Conservation (phyloP, 2,113 vertebrate species). For the Abramis brama region DNA sequence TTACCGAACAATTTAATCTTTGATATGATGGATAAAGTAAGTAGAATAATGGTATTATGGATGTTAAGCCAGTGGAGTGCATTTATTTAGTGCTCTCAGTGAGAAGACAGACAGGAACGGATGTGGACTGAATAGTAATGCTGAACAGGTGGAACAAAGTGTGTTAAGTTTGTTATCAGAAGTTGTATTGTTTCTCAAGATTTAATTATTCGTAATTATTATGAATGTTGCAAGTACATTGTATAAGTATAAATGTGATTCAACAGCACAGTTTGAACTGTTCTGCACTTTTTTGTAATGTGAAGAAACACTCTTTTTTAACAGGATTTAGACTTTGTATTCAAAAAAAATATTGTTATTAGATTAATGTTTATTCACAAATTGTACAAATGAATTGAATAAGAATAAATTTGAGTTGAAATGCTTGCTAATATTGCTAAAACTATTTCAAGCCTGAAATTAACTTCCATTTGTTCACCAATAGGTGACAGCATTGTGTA, state of each 20-base stretch:
- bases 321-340: background rate
- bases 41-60: background rate
- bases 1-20: background rate
- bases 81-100: background rate
- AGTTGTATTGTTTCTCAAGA: background rate
- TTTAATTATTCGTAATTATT: background rate
- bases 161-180: background rate
- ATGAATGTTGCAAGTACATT: background rate
- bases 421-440: background rate
- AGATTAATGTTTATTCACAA: background rate
- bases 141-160: background rate
- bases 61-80: background rate
- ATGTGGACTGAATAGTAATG: background rate
- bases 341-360: background rate
- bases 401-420: background rate
- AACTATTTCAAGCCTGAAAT: background rate
- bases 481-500: conserved; percentile 50
- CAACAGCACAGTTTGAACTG: background rate
- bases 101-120: background rate
- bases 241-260: background rate
- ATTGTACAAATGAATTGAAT: background rate
- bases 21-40: background rate
- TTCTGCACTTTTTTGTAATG: background rate
- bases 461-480: conserved; percentile 29
- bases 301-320: background rate